Evolutionary conservation across 2,113 vertebrate species (phyloP).

Genomic region (Cyanistes caeruleus): DNA sequence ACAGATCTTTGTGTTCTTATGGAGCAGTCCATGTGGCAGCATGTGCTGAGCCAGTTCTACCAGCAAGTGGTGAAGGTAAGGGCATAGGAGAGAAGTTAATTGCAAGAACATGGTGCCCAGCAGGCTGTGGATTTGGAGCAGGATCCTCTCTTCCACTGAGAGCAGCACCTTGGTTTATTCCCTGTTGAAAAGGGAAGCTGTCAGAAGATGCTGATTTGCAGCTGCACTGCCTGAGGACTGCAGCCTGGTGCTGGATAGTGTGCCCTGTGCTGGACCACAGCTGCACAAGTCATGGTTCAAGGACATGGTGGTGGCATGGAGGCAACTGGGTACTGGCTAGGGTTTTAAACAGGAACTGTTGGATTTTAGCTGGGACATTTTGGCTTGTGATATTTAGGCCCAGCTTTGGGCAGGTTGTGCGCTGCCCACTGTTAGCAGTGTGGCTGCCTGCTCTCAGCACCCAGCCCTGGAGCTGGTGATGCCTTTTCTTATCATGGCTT

Average conservation of each 20-base stretch:
- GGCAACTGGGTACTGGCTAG: neutral
- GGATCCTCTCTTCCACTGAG: neutral
- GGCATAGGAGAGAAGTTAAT: neutral
- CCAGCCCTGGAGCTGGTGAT: neutral
- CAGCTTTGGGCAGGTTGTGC: neutral
- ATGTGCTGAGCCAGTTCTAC: slow-evolving; percentile 84
- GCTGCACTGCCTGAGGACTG: neutral
- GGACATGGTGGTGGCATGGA: neutral
- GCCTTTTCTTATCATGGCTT: accelerated
- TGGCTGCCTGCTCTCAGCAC: neutral
- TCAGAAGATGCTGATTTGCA: neutral
- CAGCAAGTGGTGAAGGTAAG: slow-evolving; percentile 90
- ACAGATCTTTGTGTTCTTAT: slow-evolving; percentile 94
- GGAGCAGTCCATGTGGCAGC: slow-evolving; percentile 89
- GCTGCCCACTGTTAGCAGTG: accelerated
- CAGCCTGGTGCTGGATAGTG: neutral
- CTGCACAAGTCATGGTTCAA: neutral
- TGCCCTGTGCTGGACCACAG: neutral
- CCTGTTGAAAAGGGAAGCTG: neutral
- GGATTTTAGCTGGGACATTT: neutral
- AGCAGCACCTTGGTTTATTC: neutral
- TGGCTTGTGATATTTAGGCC: neutral
- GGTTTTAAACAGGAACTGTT: neutral
- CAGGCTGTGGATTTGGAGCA: neutral
- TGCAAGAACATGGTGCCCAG: neutral